These are phyloP conservation scores for Stenurella melanura DNA, from an alignment of 2,888 invertebrate species.

Conservation along the genomic window DNA sequence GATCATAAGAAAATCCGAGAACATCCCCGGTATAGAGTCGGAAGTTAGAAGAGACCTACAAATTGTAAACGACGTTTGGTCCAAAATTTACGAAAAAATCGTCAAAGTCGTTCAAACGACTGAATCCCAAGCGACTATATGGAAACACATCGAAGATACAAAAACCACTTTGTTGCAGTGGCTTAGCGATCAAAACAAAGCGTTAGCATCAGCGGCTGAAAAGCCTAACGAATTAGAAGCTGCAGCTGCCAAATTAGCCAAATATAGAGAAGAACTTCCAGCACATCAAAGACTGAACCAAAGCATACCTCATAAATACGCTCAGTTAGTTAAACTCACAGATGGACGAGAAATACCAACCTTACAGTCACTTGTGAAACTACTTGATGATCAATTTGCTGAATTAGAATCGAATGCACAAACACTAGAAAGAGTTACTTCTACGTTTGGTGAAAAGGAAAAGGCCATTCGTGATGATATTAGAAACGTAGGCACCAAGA, in stretches of 20 bases:
- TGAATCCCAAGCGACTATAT: slow-evolving; percentile 93
- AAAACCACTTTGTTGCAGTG: slow-evolving; percentile 89
- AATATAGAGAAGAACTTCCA: slow-evolving; percentile 91
- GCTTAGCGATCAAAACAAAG: slow-evolving; percentile 88
- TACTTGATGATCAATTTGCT: slow-evolving; percentile 85
- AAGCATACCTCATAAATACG: slow-evolving; percentile 86
- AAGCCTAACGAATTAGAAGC: slow-evolving; percentile 88
- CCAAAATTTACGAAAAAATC: slow-evolving; percentile 82
- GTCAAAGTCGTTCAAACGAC: slow-evolving; percentile 85
- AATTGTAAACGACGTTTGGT: slow-evolving; percentile 81
- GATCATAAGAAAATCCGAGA: slow-evolving; percentile 81
- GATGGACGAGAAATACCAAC: slow-evolving; percentile 83
- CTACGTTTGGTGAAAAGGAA: slow-evolving; percentile 84
- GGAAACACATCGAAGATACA: slow-evolving; percentile 93
- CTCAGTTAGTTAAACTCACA: slow-evolving; percentile 86
- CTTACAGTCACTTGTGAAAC: slow-evolving; percentile 79
- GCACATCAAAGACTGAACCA: slow-evolving; percentile 85
- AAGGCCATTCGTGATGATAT: slow-evolving; percentile 82
- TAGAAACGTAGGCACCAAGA: slow-evolving; percentile 81
- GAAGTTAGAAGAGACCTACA: slow-evolving; percentile 79
- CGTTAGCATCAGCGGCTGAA: slow-evolving; percentile 84
- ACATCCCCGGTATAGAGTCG: slow-evolving; percentile 80
- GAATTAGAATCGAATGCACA: slow-evolving; percentile 84
- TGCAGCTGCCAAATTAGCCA: slow-evolving; percentile 85
- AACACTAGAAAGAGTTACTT: slow-evolving; percentile 83